Evolutionary conservation across 1,140 invertebrate species (phyloP), one percentile per base, ranked within the genome.

Genomic region (Araneus ventricosus): DNA sequence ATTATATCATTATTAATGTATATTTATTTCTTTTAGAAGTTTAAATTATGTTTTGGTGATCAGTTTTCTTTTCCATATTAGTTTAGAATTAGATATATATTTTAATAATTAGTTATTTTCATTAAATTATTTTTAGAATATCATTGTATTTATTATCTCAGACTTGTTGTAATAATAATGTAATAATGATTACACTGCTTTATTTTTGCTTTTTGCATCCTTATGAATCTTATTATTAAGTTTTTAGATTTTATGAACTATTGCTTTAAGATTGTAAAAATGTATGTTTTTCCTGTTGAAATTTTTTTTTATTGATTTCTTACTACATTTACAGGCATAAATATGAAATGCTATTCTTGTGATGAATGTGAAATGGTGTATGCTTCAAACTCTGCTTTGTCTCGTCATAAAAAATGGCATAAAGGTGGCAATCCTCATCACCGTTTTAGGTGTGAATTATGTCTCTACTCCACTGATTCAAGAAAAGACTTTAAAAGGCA

Each of bases 291-390:
- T 67, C 24, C 27, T 27, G 17, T 2, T 67, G 22, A 63, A 67
- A 67, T 27, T 67, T 67, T n/a, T 8, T n/a, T 7, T 67, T 4
- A n/a, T 67, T 30, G 27, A 10, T 67, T 52, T 27, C 3, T 84
- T 67, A 67, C n/a, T 67, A 10, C 24, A 84, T 84, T 41, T 87
- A 24, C 30, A 87, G 85, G 85, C 24, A 34, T 87, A 10, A 59
- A 45, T 67, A 57, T 93, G 39, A 93, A 93, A 24, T 93, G 91
- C 67, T 93, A 79, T 80, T 59, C 84, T 20, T 93, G 91, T 80
- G 91, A 93, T 63, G 85, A 93, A 27, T 93, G 91, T 61, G 91
- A 93, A 45, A 93, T 93, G 91, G 91, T 93, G 41, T 93, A 93
- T 63, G 91, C 91, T 30, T 93, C 91, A n/a, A 93, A 93, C 41